phyloP scores from a whole-genome alignment of 2,888 invertebrate species.

The Taphrorychus bicolor region DNA sequence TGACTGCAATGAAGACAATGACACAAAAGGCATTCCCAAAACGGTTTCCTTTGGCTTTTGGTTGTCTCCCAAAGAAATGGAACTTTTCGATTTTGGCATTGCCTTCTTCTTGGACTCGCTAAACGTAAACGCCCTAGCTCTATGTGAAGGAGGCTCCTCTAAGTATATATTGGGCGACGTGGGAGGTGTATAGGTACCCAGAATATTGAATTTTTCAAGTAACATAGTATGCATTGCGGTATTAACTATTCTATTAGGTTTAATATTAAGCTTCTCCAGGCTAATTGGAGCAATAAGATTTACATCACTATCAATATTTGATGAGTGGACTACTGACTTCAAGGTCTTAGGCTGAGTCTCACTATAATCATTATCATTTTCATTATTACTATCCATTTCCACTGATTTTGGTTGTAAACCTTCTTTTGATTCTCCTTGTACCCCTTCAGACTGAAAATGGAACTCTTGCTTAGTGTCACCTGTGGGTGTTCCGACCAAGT shows the following conservation, averaged over 20 bases:
- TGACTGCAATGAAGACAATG: constrained; percentile 47
- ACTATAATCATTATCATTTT: too few species aligned
- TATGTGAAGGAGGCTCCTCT: background rate
- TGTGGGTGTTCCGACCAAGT: constrained; percentile 6
- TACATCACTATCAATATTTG: background rate
- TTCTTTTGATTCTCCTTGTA: constrained; percentile 13
- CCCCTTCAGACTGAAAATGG: background rate
- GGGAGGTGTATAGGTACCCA: constrained; percentile 52
- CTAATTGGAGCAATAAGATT: constrained; percentile 46
- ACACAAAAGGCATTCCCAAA: constrained; percentile 64
- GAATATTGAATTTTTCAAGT: constrained; percentile 54
- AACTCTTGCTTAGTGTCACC: background rate
- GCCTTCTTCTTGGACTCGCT: constrained; percentile 18
- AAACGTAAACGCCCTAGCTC: constrained; percentile 25
- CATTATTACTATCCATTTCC: too few species aligned
- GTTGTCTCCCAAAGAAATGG: constrained; percentile 53
- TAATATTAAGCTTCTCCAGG: constrained; percentile 21
- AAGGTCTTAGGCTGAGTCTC: too few species aligned
- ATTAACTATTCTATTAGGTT: constrained; percentile 36
- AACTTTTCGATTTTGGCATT: constrained; percentile 44
- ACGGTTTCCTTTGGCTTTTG: constrained; percentile 60
- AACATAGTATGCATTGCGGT: constrained; percentile 57
- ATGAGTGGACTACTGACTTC: too few species aligned
- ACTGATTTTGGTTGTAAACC: constrained; percentile 27
- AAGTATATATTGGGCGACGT: constrained; percentile 45